Percentiles rank a stretch among this genome's conserved stretches.
Evolutionary conservation across 2,113 vertebrate species (phyloP).

Genomic region (Paramormyrops kingsleyae): DNA sequence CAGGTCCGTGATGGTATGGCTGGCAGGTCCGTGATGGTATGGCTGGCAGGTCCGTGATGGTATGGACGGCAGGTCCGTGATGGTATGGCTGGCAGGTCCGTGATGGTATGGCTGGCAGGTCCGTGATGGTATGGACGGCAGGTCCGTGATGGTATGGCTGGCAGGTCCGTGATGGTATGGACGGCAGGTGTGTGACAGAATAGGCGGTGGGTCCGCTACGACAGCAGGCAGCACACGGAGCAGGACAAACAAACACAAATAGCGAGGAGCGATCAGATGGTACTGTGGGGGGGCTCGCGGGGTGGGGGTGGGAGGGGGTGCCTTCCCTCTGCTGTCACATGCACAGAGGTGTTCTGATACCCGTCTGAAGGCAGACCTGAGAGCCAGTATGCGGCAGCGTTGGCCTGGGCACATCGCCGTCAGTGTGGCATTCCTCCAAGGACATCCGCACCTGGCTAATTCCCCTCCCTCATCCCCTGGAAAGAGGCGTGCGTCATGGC

Average conservation of each 20-base stretch:
- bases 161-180: too few relatives aligned
- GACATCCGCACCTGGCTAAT: background rate
- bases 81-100: too few relatives aligned
- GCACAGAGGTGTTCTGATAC: background rate
- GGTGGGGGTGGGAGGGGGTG: background rate
- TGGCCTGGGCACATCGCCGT: background rate
- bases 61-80: too few relatives aligned
- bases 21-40: too few relatives aligned
- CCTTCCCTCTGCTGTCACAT: background rate
- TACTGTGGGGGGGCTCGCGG: background rate
- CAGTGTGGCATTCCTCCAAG: background rate
- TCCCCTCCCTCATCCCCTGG: slow-evolving; percentile 1
- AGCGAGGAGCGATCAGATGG: background rate
- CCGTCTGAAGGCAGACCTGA: background rate
- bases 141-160: background rate
- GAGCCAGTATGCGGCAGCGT: background rate
- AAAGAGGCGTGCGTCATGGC: slow-evolving; percentile 22
- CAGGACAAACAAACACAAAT: background rate
- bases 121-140: too few relatives aligned
- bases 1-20: too few relatives aligned
- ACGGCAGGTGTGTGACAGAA: background rate
- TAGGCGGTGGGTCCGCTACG: background rate
- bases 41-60: too few relatives aligned
- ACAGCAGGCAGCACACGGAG: background rate
- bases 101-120: too few relatives aligned